Percentiles rank a stretch among this genome's conserved stretches.
Conservation (phyloP, 2,797 vertebrate species). For the Etheostoma nigrum region DNA sequence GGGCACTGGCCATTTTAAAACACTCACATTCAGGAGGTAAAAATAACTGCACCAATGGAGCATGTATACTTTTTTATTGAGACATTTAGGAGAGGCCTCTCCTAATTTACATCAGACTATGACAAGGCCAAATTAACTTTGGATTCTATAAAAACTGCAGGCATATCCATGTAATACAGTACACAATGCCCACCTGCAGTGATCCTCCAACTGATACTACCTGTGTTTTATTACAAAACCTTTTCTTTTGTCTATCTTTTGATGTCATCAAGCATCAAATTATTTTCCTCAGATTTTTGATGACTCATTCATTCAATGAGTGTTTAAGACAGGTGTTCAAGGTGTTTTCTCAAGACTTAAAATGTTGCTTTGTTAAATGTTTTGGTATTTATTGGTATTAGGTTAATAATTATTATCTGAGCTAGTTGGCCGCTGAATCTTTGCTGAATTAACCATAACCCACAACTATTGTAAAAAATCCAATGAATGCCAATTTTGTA, state of each 20-base stretch:
- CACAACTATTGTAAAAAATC: conserved; percentile 7
- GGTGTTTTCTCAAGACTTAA: conserved; percentile 2
- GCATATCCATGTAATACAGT: background rate
- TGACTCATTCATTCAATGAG: background rate
- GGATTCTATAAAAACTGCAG: conserved; percentile 20
- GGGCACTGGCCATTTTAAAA: background rate
- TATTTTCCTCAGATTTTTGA: background rate
- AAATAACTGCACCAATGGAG: conserved; percentile 8
- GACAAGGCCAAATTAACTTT: conserved; percentile 26
- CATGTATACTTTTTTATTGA: background rate
- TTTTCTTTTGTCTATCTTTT: background rate
- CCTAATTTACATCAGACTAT: conserved; percentile 1
- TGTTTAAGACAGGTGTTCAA: background rate
- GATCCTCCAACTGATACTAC: background rate
- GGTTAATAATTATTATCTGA: background rate
- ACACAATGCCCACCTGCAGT: conserved; percentile 6
- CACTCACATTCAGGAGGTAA: background rate
- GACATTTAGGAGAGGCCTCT: conserved; percentile 6
- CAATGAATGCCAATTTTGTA: background rate
- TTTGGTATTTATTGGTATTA: background rate
- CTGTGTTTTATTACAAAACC: background rate
- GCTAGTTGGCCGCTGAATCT: background rate
- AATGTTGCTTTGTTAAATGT: background rate
- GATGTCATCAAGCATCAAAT: background rate
- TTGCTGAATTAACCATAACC: background rate